Evolutionary conservation across 2,888 invertebrate species (phyloP), one percentile per base, ranked within the genome.

Genomic region (Coenonympha glycerion): DNA sequence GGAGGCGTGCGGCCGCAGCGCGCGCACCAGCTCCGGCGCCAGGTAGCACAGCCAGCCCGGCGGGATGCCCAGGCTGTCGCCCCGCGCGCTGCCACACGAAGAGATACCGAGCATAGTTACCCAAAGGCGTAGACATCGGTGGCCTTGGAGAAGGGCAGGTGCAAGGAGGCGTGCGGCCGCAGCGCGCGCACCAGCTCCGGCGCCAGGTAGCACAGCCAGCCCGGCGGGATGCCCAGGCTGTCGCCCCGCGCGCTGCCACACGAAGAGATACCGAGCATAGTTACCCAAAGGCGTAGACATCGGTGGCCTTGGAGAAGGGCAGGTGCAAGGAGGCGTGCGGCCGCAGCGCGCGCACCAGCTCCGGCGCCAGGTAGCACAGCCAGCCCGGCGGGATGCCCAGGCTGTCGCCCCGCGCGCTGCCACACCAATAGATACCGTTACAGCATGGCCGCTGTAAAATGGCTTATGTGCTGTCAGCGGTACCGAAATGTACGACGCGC

Each of bases 101-200:
- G 3, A 40, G 13, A 9, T 8, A n/a, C 3, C 6, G 8, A 0
- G 6, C n/a, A n/a, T n/a, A n/a, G n/a, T 79, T 78, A 97, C 95
- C 97, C 99, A 85, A 99, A 99, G 33, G 99, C 97, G 84, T 97
- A 99, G 22, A 99, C 94, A 79, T 99, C 99, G 1, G 98, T 96
- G 52, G 92, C 91, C 76, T 93, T 93, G 47, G 95, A 93, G 87
- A 99, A 99, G 55, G 98, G 97, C 70, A 99, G 89, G 67, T 96
- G 95, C 26, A 86, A 71, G 60, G 92, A 92, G 66, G 95, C 94
- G 76, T 94, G 93, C 39, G 95, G 93, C 61, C 92, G 91, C 58
- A 99, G 89, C 63, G 93, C 92, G 56, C 96, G 91, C 68, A 98
- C 94, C 61, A 99, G 90, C 89, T 99, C 99, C 6, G 99, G 99